A percentile compares a stretch with the other conserved stretches of the same genome.
Conservation (phyloP, 2,888 invertebrate species). For the Trimorus sp. region DNA sequence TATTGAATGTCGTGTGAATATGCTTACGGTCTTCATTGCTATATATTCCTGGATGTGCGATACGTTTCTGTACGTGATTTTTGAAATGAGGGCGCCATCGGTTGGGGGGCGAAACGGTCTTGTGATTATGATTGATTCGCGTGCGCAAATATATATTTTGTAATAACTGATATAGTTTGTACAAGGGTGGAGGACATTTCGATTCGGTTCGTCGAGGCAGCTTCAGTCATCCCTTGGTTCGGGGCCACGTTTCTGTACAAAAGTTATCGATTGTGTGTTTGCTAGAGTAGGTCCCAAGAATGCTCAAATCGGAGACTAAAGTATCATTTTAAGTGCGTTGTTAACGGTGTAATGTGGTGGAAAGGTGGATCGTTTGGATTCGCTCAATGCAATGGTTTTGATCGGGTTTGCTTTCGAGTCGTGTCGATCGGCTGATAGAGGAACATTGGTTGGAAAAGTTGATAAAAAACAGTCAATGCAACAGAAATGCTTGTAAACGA, state of each 20-base stretch:
- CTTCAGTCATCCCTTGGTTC: conserved; percentile 18
- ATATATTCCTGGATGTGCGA: too few species aligned
- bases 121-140: conserved; percentile 52
- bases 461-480: too few species aligned
- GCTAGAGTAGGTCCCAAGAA: conserved; percentile 33
- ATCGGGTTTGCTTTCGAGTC: too few species aligned
- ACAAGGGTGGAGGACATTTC: conserved; percentile 7
- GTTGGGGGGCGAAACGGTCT: conserved; percentile 11
- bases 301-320: conserved; percentile 44
- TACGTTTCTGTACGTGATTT: not conserved
- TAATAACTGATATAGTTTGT: conserved; percentile 52
- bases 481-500: too few species aligned
- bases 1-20: too few species aligned
- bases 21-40: too few species aligned
- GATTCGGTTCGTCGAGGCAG: conserved; percentile 19
- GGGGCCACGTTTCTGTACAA: conserved; percentile 32
- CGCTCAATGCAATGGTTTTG: too few species aligned
- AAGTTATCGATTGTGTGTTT: conserved; percentile 22
- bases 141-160: conserved; percentile 57
- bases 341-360: not conserved
- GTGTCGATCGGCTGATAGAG: too few species aligned
- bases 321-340: conserved; percentile 22
- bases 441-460: too few species aligned
- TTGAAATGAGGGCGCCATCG: not conserved
- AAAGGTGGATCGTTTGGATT: conserved; percentile 14